Percentiles rank a stretch among this genome's conserved stretches.
Conservation (phyloP, 2,888 invertebrate species). For the Drosophila prolongata region DNA sequence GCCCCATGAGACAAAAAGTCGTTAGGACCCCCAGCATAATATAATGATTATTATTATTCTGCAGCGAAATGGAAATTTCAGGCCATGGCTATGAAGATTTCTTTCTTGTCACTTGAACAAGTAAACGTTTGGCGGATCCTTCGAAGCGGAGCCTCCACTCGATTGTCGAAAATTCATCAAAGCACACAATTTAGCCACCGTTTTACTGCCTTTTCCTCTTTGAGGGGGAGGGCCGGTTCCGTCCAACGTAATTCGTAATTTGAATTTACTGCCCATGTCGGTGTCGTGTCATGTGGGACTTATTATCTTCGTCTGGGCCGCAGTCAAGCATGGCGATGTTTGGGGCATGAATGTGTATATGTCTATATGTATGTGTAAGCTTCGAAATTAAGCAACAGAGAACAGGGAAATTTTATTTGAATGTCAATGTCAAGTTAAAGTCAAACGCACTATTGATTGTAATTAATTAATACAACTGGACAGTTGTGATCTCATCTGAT, state of each 20-base stretch:
- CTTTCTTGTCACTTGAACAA: constrained; percentile 20
- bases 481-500: constrained; percentile 41
- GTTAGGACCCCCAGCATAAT: constrained; percentile 13
- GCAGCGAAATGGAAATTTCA: constrained; percentile 31
- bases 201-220: constrained; percentile 16
- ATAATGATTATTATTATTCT: constrained; percentile 26
- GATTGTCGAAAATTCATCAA: constrained; percentile 33
- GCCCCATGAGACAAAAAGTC: constrained; percentile 22
- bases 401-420: constrained; percentile 54
- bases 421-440: constrained; percentile 76
- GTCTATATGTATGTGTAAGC: constrained; percentile 21
- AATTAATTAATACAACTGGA: constrained; percentile 56
- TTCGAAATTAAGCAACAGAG: constrained; percentile 45
- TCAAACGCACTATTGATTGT: constrained; percentile 53
- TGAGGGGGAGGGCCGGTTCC: constrained; percentile 1
- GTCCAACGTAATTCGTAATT: constrained; percentile 47
- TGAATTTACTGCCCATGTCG: constrained; percentile 56
- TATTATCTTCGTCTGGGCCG: constrained; percentile 44
- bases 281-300: constrained; percentile 44
- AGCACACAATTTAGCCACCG: constrained; percentile 33
- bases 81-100: constrained; percentile 22
- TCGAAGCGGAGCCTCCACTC: constrained; percentile 4
- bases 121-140: constrained; percentile 18
- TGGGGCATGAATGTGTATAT: constrained; percentile 11
- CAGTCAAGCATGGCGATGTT: constrained; percentile 40